Conservation (phyloP, 2,113 vertebrate species). For the Pteropus alecto region DNA sequence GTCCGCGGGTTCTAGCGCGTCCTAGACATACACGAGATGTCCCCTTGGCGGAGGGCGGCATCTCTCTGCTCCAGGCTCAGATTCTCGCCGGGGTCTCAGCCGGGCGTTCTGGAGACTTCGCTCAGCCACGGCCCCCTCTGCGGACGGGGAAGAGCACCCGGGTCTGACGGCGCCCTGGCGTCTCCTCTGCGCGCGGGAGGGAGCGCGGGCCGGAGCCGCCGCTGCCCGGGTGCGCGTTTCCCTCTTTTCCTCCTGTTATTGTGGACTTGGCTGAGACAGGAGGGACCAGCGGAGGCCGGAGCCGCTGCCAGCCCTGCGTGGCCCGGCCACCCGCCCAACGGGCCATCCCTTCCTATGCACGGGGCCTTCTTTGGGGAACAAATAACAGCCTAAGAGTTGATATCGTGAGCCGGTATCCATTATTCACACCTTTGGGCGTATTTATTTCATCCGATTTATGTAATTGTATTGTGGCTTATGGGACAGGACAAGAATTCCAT, state of each 20-base stretch:
- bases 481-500: neutral
- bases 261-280: no score
- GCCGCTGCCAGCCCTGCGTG: accelerated
- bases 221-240: no score
- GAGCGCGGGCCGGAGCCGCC: no score
- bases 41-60: neutral
- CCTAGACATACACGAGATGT: neutral
- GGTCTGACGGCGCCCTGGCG: no score
- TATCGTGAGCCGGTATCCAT: neutral
- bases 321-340: accelerated
- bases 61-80: accelerated
- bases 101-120: neutral
- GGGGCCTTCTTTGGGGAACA: neutral
- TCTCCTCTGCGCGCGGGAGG: no score
- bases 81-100: no score
- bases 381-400: neutral
- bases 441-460: neutral
- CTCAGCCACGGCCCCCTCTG: accelerated
- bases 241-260: no score
- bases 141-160: no score
- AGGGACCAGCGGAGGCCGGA: no score
- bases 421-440: neutral
- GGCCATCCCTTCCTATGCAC: accelerated
- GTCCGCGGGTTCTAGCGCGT: neutral
- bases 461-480: neutral